phyloP scores from a whole-genome alignment of 53 echinoderm and acorn worm species.

The Temnopleurus reevesii region DNA sequence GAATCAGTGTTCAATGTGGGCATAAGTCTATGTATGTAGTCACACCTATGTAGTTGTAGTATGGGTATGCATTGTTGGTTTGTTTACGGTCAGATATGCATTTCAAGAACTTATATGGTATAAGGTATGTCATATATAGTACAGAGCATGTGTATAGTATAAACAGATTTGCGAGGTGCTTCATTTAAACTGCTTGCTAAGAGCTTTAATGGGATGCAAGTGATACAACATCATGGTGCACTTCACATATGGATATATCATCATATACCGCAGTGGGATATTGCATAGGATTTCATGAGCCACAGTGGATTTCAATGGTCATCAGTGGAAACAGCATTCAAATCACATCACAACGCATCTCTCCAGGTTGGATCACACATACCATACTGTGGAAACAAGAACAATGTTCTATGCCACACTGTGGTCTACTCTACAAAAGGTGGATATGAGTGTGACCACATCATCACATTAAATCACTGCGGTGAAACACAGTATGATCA shows the following conservation, averaged over 20 bases:
- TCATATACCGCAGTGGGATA: neutral
- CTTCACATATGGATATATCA: slow-evolving; percentile 9
- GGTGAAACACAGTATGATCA: too few species aligned
- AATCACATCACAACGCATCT: neutral
- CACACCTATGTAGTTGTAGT: too few species aligned
- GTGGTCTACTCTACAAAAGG: neutral
- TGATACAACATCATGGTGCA: neutral
- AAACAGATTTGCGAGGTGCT: neutral
- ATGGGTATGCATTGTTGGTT: too few species aligned
- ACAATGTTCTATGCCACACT: neutral
- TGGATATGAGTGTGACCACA: too few species aligned
- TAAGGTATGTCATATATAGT: neutral
- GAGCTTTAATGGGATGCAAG: neutral
- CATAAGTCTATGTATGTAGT: too few species aligned
- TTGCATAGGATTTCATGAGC: neutral
- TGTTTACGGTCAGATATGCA: neutral
- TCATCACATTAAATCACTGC: too few species aligned
- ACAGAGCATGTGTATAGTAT: neutral
- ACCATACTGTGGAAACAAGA: too few species aligned
- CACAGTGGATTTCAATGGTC: neutral
- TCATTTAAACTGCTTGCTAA: neutral
- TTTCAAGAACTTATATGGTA: slow-evolving; percentile 10
- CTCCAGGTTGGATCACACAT: too few species aligned
- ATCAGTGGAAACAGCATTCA: too few species aligned
- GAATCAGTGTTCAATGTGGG: too few species aligned